Conservation (phyloP, 2,888 invertebrate genomes). For the Caenorhabditis becei region DNA sequence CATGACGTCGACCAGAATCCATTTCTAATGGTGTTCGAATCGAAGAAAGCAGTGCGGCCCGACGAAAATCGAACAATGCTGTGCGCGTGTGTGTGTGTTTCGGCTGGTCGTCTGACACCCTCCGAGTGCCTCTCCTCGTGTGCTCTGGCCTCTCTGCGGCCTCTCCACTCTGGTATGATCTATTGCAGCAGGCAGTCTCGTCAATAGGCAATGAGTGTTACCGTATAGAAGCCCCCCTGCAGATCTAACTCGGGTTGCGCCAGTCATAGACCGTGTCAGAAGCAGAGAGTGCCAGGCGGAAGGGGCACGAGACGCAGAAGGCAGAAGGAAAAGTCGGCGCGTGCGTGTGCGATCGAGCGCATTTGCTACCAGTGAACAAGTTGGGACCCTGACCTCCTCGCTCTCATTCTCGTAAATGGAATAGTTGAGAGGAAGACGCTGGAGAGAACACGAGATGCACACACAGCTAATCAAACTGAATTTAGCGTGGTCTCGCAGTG, state of each 20-base stretch:
- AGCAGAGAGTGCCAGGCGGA: neutral
- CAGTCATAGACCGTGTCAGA: neutral
- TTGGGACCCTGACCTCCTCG: constrained; percentile 5
- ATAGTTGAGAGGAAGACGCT: constrained; percentile 9
- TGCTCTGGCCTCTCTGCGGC: constrained; percentile 3
- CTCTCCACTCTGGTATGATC: constrained; percentile 1
- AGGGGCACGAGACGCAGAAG: neutral
- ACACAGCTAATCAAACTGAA: constrained; percentile 53
- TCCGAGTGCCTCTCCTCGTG: constrained; percentile 11
- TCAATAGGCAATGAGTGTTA: constrained; percentile 7
- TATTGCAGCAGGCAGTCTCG: constrained; percentile 7
- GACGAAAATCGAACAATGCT: constrained; percentile 42
- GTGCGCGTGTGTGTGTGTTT: constrained; percentile 22
- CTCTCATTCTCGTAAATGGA: constrained; percentile 15
- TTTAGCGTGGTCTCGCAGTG: constrained; percentile 10
- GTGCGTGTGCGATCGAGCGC: constrained; percentile 31
- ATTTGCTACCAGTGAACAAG: constrained; percentile 8
- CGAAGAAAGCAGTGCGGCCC: constrained; percentile 31
- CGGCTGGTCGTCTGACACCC: constrained; percentile 14
- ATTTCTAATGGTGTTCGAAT: constrained; percentile 27
- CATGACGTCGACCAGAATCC: constrained; percentile 35
- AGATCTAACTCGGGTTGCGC: constrained; percentile 13
- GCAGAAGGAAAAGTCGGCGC: neutral
- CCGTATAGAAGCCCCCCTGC: constrained; percentile 29
- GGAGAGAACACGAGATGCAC: constrained; percentile 8